Conservation (phyloP, 2,797 vertebrate species). For the Arvicola amphibius region DNA sequence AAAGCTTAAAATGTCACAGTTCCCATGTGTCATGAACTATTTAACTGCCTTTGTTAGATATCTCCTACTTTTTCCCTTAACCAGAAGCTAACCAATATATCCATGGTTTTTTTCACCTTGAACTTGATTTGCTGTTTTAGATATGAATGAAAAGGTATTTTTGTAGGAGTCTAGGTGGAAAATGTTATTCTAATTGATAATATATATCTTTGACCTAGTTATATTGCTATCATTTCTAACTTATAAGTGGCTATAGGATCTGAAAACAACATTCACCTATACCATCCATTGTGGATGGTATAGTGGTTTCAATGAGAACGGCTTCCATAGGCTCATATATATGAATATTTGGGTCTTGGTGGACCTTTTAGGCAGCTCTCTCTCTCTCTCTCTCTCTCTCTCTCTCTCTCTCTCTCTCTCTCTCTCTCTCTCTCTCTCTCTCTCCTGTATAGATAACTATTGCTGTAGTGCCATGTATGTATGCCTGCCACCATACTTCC, state of each 20-base stretch:
- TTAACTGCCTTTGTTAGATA: background rate
- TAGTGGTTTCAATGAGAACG: background rate
- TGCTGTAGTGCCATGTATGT: no score
- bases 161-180: background rate
- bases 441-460: background rate
- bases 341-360: background rate
- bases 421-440: background rate
- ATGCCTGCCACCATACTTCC: background rate
- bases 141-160: background rate
- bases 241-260: background rate
- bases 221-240: slow-evolving; percentile 14
- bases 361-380: background rate
- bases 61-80: background rate
- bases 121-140: slow-evolving; percentile 42
- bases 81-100: background rate
- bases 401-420: background rate
- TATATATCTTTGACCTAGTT: slow-evolving; percentile 5
- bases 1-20: background rate
- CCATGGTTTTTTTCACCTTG: background rate
- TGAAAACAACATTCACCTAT: background rate
- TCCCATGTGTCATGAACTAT: background rate
- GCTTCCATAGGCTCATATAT: background rate
- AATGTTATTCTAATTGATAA: background rate
- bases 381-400: background rate
- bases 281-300: background rate